Percentiles rank a stretch among this genome's conserved stretches.
Conservation (phyloP, 1,140 invertebrate genomes). For the Stegodyphus dumicola region DNA sequence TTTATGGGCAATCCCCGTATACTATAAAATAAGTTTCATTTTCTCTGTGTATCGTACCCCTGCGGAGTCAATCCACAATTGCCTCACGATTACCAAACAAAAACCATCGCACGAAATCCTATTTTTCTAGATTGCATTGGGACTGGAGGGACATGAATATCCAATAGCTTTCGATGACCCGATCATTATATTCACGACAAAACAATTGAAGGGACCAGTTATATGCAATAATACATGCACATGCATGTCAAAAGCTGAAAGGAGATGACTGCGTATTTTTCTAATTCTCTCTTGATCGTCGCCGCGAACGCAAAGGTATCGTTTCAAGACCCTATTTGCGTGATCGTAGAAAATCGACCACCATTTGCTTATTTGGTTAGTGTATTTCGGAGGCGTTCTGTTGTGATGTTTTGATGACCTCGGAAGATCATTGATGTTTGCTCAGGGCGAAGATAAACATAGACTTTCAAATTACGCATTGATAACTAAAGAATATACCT, state of each 20-base stretch:
- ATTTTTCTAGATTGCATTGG: constrained; percentile 38
- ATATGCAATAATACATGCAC: too few species aligned
- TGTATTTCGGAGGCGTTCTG: constrained; percentile 20
- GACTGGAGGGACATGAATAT: constrained; percentile 21
- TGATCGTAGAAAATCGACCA: constrained; percentile 11
- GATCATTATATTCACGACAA: constrained; percentile 33
- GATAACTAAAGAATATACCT: neutral
- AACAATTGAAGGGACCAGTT: neutral
- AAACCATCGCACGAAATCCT: constrained; percentile 19
- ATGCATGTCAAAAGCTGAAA: too few species aligned
- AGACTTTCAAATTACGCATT: constrained; percentile 32
- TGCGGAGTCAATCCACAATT: constrained; percentile 7
- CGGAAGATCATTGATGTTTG: constrained; percentile 44
- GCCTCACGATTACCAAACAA: neutral
- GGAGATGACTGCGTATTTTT: too few species aligned
- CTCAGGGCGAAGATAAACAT: constrained; percentile 18
- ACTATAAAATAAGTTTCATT: too few species aligned
- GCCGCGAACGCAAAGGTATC: constrained; percentile 10
- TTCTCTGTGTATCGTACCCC: neutral
- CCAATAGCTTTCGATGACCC: constrained; percentile 30
- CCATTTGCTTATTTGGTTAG: constrained; percentile 33
- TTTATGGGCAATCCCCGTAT: too few species aligned
- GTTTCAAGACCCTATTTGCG: constrained; percentile 26
- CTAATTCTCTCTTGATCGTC: neutral
- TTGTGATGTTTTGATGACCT: constrained; percentile 2